Evolutionary conservation across 2,113 vertebrate genomes (phyloP).

Genomic region (Leucosticte australis): DNA sequence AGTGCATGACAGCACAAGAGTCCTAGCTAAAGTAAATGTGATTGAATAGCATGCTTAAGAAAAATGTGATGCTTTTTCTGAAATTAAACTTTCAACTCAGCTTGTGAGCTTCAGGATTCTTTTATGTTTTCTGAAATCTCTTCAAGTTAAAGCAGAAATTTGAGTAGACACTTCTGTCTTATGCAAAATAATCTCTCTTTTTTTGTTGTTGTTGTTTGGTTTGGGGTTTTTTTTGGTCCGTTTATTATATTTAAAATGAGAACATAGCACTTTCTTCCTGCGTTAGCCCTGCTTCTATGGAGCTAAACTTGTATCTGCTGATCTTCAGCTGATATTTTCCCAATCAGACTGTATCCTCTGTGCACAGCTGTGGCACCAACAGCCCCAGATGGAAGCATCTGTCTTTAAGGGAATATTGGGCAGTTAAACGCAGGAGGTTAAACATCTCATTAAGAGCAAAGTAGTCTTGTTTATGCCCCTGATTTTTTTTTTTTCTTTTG

Average conservation of each 20-base stretch:
- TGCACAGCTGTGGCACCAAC: background rate
- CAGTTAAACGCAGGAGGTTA: background rate
- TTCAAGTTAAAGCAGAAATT: background rate
- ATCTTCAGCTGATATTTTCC: background rate
- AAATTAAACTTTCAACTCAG: background rate
- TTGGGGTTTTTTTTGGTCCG: background rate
- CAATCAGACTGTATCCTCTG: background rate
- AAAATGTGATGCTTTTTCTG: background rate
- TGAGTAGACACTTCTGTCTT: background rate
- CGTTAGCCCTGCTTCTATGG: background rate
- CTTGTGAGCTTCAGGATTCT: background rate
- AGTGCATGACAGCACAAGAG: background rate
- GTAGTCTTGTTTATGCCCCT: background rate
- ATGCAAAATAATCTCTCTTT: background rate
- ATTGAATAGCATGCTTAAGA: background rate
- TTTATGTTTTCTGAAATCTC: background rate
- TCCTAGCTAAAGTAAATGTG: background rate
- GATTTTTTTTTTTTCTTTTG: background rate
- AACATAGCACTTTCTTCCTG: background rate
- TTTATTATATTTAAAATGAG: background rate
- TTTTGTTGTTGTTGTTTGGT: background rate
- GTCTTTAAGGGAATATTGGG: background rate
- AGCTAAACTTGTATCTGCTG: background rate
- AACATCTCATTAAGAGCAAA: background rate
- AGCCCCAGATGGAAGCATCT: background rate